Base-by-base conservation (phyloP, 1,140 invertebrate genomes). In the Meloidogyne exigua region DNA sequence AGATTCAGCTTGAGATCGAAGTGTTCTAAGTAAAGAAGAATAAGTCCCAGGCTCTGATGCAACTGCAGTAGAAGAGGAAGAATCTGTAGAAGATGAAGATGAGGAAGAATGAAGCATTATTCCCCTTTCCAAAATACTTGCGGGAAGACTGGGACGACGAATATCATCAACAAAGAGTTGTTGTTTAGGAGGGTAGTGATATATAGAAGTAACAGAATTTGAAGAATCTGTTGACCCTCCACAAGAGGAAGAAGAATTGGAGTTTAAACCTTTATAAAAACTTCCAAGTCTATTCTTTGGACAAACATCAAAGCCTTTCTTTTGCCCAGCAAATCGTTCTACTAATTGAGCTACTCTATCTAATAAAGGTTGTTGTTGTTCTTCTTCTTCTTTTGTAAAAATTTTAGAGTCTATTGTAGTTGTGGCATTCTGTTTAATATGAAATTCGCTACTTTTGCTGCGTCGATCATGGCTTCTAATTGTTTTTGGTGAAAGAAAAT, bases 401-500 rank as follows among this genome's bases (percentile, higher is more conserved):
- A 57, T 57, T 57, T 57, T 57, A n/a, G 18, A n/a, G 3, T 57
- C 18, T 7, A 57, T 57, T 57, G 49, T 57, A n/a, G 44, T 49
- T 18, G 44, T 18, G 18, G 44, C 44, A 44, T 57, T 57, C 4
- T 57, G 49, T 7, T n/a, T n/a, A 57, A 57, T 57, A 7, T 57
- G n/a, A 57, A 57, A 57, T 57, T 57, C 49, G 5, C 49, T 57
- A 18, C 49, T 57, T 57, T 57, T 57, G n/a, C 49, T 57, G 13
- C 49, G 49, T n/a, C 49, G 15, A 7, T 57, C 49, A 44, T 44
- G 15, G 13, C 13, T 44, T 18, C 49, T 18, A 57, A 57, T n/a
- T 57, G 49, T n/a, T 57, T 57, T 57, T n/a, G 49, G 49, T 57
- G 49, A 57, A 57, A 57, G 49, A 57, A 57, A 57, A 57, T 57